A percentile compares a stretch with the other conserved stretches of the same genome.
Conservation (phyloP, 2,888 invertebrate genomes). For the Lydus trimaculatus region DNA sequence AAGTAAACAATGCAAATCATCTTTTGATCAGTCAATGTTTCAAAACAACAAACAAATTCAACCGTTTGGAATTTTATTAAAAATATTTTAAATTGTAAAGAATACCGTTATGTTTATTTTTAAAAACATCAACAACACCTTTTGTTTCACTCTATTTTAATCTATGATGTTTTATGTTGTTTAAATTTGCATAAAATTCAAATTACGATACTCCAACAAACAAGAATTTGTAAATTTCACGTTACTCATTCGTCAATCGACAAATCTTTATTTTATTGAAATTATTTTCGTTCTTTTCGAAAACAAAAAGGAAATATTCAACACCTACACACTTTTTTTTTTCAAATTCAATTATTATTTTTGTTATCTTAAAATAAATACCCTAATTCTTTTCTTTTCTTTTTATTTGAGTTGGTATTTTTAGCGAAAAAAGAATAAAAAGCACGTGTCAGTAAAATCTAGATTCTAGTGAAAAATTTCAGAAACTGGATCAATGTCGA, state of each 20-base stretch:
- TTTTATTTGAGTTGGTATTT: not conserved
- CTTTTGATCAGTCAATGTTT: no score
- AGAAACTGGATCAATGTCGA: not conserved
- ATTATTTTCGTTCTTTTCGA: not conserved
- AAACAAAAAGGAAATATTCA: not conserved
- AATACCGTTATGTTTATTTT: not conserved
- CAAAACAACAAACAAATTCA: no score
- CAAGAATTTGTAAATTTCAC: not conserved
- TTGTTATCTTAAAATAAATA: not conserved
- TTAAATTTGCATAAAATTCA: slow-evolving; percentile 2
- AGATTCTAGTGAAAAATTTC: not conserved
- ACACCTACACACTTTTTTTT: not conserved
- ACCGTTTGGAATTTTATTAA: no score
- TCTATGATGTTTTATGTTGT: not conserved
- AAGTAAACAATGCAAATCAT: no score
- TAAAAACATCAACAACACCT: not conserved
- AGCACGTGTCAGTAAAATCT: not conserved
- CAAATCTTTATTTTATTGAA: not conserved
- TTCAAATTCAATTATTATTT: not conserved
- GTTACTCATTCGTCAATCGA: not conserved
- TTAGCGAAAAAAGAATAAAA: not conserved
- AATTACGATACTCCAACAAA: not conserved
- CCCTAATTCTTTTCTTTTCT: not conserved
- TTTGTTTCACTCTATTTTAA: not conserved
- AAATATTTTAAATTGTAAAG: no score